These are phyloP conservation scores for Budorcas taxicolor DNA, from an alignment of 2,113 vertebrate species.

Conservation along the genomic window DNA sequence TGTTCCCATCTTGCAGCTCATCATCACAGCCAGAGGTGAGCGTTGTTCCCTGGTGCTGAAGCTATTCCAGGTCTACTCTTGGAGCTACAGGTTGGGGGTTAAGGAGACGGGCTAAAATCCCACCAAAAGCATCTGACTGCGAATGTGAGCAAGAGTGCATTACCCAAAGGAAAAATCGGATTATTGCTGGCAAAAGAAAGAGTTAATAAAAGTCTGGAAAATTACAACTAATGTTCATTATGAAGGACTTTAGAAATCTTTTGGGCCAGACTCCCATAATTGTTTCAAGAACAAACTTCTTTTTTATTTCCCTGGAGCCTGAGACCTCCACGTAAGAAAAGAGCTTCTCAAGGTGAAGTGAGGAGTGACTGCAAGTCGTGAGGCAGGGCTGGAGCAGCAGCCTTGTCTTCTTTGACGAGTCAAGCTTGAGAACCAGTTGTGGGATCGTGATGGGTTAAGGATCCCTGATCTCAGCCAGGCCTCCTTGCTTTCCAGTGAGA, in stretches of 20 bases:
- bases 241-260: not conserved
- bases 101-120: not conserved
- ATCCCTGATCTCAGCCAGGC: not conserved
- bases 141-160: not conserved
- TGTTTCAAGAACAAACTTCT: not conserved
- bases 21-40: not conserved
- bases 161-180: not conserved
- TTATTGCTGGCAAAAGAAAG: not conserved
- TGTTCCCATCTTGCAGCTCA: not conserved
- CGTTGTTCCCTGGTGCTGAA: not conserved
- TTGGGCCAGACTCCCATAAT: not conserved
- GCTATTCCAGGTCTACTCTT: not conserved
- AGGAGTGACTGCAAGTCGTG: not conserved
- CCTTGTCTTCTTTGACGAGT: not conserved
- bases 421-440: not conserved
- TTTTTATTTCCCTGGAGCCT: not conserved
- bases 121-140: not conserved
- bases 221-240: not conserved
- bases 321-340: not conserved
- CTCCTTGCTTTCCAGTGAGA: not conserved
- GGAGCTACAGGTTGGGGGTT: not conserved
- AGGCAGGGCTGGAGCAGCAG: not conserved
- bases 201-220: not conserved
- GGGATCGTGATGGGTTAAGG: not conserved
- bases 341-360: not conserved